These are phyloP conservation scores for Pardosa pseudoannulata DNA, from an alignment of 2,888 invertebrate species.

Conservation along the genomic window DNA sequence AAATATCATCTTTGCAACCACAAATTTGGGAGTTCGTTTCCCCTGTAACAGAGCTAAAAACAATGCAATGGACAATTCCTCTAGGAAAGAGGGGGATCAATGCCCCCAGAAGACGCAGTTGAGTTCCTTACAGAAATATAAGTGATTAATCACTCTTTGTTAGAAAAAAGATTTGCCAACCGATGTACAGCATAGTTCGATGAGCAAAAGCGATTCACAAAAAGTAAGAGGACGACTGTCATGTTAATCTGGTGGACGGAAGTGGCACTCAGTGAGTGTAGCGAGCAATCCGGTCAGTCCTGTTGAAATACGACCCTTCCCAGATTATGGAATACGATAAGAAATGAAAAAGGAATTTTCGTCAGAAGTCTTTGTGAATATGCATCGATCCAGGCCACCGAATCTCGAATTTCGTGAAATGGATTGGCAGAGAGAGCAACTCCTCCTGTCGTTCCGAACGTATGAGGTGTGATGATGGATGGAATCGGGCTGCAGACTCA, in stretches of 20 bases:
- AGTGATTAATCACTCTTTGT: no score
- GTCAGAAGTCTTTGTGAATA: slow-evolving; percentile 14
- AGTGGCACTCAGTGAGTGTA: background rate
- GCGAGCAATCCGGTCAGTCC: background rate
- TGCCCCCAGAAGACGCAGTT: no score
- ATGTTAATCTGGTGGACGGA: background rate
- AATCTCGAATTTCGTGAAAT: slow-evolving; percentile 6
- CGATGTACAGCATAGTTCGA: no score
- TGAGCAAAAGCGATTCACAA: no score
- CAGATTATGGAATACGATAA: slow-evolving; percentile 12
- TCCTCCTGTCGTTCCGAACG: background rate
- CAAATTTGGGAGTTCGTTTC: no score
- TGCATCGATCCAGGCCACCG: slow-evolving; percentile 3
- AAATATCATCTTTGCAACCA: no score
- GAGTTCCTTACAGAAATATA: no score
- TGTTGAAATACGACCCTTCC: slow-evolving; percentile 9
- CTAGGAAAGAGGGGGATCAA: no score
- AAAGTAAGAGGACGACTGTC: background rate
- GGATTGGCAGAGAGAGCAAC: background rate
- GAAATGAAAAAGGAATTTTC: background rate
- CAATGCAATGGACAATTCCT: no score
- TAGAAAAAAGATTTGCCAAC: no score
- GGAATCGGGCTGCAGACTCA: background rate
- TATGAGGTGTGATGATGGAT: background rate
- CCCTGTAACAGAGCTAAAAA: no score